Evolutionary conservation across 2,888 invertebrate species (phyloP).

Genomic region (Tyria jacobaeae): DNA sequence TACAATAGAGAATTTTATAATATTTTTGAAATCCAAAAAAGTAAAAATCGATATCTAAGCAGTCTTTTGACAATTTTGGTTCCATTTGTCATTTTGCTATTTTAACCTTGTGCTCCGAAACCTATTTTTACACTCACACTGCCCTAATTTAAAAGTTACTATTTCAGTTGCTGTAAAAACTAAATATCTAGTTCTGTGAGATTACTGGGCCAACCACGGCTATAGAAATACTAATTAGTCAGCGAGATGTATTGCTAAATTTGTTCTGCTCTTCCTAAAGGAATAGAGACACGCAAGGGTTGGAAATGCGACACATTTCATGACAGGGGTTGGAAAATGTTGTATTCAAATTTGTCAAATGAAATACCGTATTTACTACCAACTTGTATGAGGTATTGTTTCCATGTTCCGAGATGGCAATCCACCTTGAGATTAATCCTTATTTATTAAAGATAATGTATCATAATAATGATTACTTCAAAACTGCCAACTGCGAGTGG

Average conservation of each 20-base stretch:
- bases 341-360: constrained; percentile 10
- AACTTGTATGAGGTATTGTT: neutral
- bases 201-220: constrained; percentile 40
- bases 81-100: too few relatives aligned
- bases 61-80: too few relatives aligned
- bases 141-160: constrained; percentile 12
- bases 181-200: constrained; percentile 48
- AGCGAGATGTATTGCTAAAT: constrained; percentile 24
- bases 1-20: too few relatives aligned
- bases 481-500: too few relatives aligned
- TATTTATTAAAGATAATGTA: too few relatives aligned
- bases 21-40: too few relatives aligned
- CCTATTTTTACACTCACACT: neutral
- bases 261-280: constrained; percentile 13
- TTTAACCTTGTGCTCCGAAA: too few relatives aligned
- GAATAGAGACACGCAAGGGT: constrained; percentile 8
- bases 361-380: neutral
- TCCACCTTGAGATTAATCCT: too few relatives aligned
- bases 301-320: constrained; percentile 5
- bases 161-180: constrained; percentile 21
- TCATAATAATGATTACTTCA: too few relatives aligned
- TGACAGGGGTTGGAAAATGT: constrained; percentile 1
- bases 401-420: too few relatives aligned
- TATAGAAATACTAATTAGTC: constrained; percentile 42
- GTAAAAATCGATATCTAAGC: too few relatives aligned